These are phyloP conservation scores for Biston betularia DNA, from an alignment of 2,888 invertebrate genomes.

Conservation along the genomic window DNA sequence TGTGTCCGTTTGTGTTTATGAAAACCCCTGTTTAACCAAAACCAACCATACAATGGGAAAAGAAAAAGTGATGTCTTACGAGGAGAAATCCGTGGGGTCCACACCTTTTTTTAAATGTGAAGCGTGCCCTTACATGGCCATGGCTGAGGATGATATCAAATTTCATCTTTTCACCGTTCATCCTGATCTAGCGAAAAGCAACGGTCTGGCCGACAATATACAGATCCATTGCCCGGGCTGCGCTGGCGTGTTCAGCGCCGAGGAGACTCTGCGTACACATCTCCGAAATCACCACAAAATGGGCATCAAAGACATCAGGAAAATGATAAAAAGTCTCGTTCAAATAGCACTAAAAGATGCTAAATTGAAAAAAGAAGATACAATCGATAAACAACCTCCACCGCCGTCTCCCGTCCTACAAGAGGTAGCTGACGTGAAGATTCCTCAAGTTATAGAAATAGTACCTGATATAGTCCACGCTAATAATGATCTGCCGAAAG, in stretches of 20 bases:
- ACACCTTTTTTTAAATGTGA: constrained; percentile 84
- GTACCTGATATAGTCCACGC: constrained; percentile 68
- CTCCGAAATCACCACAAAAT: constrained; percentile 90
- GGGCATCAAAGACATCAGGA: constrained; percentile 85
- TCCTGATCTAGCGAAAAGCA: constrained; percentile 79
- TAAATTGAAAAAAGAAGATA: constrained; percentile 74
- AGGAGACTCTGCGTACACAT: constrained; percentile 88
- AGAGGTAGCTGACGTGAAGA: constrained; percentile 68
- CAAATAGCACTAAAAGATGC: constrained; percentile 78
- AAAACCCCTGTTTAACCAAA: constrained; percentile 40
- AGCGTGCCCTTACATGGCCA: constrained; percentile 84
- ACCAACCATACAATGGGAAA: constrained; percentile 59
- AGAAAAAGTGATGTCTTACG: constrained; percentile 80
- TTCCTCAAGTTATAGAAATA: constrained; percentile 81
- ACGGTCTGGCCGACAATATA: constrained; percentile 82
- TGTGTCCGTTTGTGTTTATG: background rate
- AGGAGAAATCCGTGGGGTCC: constrained; percentile 80
- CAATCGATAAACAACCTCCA: constrained; percentile 47
- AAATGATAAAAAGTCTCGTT: constrained; percentile 85
- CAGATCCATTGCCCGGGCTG: constrained; percentile 89
- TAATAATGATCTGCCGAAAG: constrained; percentile 71
- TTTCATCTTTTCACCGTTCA: constrained; percentile 83
- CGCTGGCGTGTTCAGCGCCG: constrained; percentile 87
- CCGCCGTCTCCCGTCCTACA: constrained; percentile 48
- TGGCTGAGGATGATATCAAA: constrained; percentile 83